phyloP scores from a whole-genome alignment of 2,888 invertebrate genomes.

The Dexiosoma caninum region DNA sequence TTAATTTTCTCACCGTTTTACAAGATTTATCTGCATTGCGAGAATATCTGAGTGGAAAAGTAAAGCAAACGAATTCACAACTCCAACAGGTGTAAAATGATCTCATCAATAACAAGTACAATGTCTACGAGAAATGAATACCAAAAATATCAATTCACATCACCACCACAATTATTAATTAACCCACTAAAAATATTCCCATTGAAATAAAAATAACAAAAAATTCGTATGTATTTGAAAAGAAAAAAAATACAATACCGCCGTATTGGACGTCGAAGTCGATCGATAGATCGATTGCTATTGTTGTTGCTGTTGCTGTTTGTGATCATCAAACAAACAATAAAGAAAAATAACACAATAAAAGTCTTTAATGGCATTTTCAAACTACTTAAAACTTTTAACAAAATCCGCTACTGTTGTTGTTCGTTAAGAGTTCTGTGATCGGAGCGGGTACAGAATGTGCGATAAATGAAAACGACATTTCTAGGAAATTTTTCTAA shows the following conservation, averaged over 20 bases:
- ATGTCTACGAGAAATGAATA: conserved; percentile 17
- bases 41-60: conserved; percentile 10
- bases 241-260: not conserved
- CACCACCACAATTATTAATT: conserved; percentile 53
- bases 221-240: too few relatives aligned
- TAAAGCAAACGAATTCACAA: conserved; percentile 2
- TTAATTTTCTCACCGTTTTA: conserved; percentile 14
- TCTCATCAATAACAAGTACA: conserved; percentile 46
- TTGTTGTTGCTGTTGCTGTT: not conserved
- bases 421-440: not conserved
- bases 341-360: conserved; percentile 52
- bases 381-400: conserved; percentile 34
- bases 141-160: conserved; percentile 43
- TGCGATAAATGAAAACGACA: not conserved
- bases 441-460: not conserved
- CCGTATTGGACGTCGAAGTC: too few relatives aligned
- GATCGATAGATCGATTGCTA: not conserved
- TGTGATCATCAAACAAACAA: conserved; percentile 38
- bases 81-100: conserved; percentile 51
- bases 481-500: conserved; percentile 50
- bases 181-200: conserved; percentile 52
- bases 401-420: conserved; percentile 44
- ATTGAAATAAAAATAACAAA: not conserved
- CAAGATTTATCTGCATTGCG: not conserved
- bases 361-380: conserved; percentile 52